Percentiles rank a stretch among this genome's conserved stretches.
Evolutionary conservation across 2,888 invertebrate species (phyloP).

Genomic region (Drosophila suboccidentalis): DNA sequence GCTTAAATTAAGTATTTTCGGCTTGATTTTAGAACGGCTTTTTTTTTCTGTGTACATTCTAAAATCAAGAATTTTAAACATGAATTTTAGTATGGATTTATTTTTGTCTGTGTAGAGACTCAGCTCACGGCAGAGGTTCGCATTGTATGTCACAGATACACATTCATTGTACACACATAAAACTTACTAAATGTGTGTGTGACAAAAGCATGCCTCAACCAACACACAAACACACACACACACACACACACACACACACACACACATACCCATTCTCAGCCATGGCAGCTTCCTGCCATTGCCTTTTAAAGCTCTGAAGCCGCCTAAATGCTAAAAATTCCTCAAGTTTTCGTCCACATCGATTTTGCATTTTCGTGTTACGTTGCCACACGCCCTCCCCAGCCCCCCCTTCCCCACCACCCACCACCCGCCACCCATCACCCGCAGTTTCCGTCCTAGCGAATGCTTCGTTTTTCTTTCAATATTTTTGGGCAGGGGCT

Average conservation of each 20-base stretch:
- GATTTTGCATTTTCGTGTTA: constrained; percentile 70
- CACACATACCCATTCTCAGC: neutral
- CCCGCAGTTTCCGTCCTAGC: constrained; percentile 1
- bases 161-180: constrained; percentile 21
- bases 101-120: neutral
- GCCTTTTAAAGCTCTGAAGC: constrained; percentile 56
- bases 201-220: constrained; percentile 15
- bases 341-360: constrained; percentile 55
- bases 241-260: constrained; percentile 3
- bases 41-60: too few species aligned
- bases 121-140: constrained; percentile 53
- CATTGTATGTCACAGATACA: constrained; percentile 47
- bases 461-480: constrained; percentile 47
- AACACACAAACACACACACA: constrained; percentile 1
- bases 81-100: too few species aligned
- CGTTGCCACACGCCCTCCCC: constrained; percentile 21
- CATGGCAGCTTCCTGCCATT: constrained; percentile 35
- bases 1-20: too few species aligned
- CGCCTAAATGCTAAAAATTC: constrained; percentile 51
- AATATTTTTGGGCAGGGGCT: constrained; percentile 39
- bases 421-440: neutral
- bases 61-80: too few species aligned
- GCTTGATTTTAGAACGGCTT: too few species aligned
- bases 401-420: neutral
- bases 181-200: constrained; percentile 8